Evolutionary conservation across 2,797 vertebrate genomes (phyloP), one percentile per base, ranked within the genome.

Genomic region (Anolis apletophallus): DNA sequence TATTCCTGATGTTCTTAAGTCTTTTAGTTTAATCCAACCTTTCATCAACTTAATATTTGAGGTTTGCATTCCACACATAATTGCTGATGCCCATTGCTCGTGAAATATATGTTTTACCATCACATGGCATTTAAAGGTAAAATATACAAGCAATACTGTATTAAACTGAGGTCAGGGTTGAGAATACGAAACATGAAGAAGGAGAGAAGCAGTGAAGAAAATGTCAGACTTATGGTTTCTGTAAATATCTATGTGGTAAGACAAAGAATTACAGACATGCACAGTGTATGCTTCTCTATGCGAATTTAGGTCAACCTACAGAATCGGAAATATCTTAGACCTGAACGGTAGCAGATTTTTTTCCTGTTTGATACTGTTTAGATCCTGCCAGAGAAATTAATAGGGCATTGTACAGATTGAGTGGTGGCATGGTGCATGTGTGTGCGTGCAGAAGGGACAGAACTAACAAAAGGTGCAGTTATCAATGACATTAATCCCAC

Each of bases 331-430:
- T 1, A 46, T 90, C 91, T 93, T 93, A 92, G 52, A 92, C 93
- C 87, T 94, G 91, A 83, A 92, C 1, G 90, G 84, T 90, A 92
- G 93, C 88, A 87, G 86, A 91, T 93, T 93, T 90, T n/a, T 87
- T 85, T 77, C 46, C 87, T 2, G 40, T 80, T 71, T 26, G 34
- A 83, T 90, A 85, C 81, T 87, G 89, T 86, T 72, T 5, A 91
- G 90, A 93, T 95, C 89, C 91, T 94, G 95, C 90, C 90, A 73
- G 0, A 88, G 93, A 92, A 91, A 86, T 89, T 91, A 82, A 77
- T 92, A 90, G 90, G 81, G 81, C 88, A 73, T 6, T 55, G 16
- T 67, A 64, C 50, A 87, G 86, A 87, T 52, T 68, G 75, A 77
- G 52, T 36, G 61, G 61, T 64, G 61, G 61, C 23, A 29, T 64